Conservation (phyloP, 2,113 vertebrate genomes). For the Spilogale gracilis region DNA sequence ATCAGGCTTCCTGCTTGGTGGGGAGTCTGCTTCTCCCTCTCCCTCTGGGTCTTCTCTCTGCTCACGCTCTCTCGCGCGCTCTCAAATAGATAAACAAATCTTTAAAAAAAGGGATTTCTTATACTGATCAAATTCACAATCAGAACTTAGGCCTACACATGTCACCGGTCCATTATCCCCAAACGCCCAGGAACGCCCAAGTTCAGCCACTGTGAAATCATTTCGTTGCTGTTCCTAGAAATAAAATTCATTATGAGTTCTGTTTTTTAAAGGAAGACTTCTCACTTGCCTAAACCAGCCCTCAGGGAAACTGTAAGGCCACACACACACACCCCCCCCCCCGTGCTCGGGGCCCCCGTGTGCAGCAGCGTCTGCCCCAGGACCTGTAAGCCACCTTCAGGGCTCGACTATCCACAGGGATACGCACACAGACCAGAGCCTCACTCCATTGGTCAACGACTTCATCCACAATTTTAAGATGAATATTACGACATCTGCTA, state of each 20-base stretch:
- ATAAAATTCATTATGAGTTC: neutral
- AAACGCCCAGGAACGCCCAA: neutral
- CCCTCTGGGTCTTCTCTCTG: too few relatives aligned
- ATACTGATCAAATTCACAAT: neutral
- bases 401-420: neutral
- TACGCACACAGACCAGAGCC: neutral
- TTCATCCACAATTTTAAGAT: neutral
- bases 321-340: too few relatives aligned
- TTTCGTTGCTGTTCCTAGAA: neutral
- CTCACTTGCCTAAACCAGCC: too few relatives aligned
- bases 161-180: accelerated
- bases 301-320: too few relatives aligned
- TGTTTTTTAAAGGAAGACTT: neutral
- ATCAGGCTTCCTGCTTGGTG: too few relatives aligned
- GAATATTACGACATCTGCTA: neutral
- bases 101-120: neutral
- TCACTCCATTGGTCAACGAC: neutral
- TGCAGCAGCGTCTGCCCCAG: neutral
- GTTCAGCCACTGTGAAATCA: neutral
- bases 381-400: neutral
- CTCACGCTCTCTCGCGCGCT: neutral
- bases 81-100: neutral
- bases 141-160: neutral
- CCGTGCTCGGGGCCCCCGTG: too few relatives aligned
- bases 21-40: too few relatives aligned